phyloP scores from a whole-genome alignment of 2,113 vertebrate species.

The Apeltes quadracus region DNA sequence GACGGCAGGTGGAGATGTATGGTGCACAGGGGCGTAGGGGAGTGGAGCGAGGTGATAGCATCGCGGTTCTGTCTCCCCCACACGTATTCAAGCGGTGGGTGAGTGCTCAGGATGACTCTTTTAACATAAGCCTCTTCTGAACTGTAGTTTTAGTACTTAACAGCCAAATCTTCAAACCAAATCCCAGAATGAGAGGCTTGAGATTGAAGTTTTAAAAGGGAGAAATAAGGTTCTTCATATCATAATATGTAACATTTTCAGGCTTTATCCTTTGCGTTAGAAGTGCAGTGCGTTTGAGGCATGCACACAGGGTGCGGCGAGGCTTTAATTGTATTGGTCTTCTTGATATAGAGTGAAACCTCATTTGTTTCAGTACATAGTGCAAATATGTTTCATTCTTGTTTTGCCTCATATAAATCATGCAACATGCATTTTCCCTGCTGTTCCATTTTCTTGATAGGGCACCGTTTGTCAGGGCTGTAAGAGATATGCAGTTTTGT shows the following conservation, averaged over 20 bases:
- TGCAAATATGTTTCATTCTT: slow-evolving; percentile 76
- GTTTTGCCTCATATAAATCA: slow-evolving; percentile 73
- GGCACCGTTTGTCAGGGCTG: slow-evolving; percentile 55
- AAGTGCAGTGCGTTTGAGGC: slow-evolving; percentile 59
- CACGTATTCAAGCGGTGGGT: slow-evolving; percentile 68
- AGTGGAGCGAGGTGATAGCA: slow-evolving; percentile 74
- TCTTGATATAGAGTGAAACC: slow-evolving; percentile 73
- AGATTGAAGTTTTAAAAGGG: slow-evolving; percentile 54
- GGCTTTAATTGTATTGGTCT: slow-evolving; percentile 76
- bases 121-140: slow-evolving; percentile 82
- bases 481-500: slow-evolving; percentile 42
- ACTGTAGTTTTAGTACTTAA: slow-evolving; percentile 79
- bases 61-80: slow-evolving; percentile 55
- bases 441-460: slow-evolving; percentile 65
- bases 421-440: slow-evolving; percentile 66
- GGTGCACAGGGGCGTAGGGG: slow-evolving; percentile 35
- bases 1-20: slow-evolving; percentile 52
- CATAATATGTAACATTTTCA: slow-evolving; percentile 57
- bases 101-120: slow-evolving; percentile 76
- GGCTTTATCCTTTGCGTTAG: slow-evolving; percentile 27
- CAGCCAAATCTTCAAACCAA: slow-evolving; percentile 74
- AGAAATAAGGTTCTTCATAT: slow-evolving; percentile 48
- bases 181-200: slow-evolving; percentile 70
- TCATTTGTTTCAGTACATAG: slow-evolving; percentile 75
- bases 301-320: slow-evolving; percentile 60